Evolutionary conservation across 2,888 invertebrate species (phyloP).

Genomic region (Periphyllus acericola): DNA sequence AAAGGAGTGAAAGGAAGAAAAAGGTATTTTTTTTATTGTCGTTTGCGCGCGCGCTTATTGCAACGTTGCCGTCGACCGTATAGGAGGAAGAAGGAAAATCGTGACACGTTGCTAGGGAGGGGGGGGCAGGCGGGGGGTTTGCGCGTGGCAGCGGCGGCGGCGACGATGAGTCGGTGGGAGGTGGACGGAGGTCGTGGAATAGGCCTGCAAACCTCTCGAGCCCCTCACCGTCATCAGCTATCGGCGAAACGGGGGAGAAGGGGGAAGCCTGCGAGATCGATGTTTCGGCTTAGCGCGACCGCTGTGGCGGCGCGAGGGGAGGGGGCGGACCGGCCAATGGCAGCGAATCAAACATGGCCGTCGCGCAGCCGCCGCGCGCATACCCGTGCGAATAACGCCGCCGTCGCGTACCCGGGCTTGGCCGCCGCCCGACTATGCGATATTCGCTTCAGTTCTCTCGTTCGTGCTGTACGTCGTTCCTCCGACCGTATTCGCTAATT

Average conservation of each 20-base stretch:
- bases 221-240: too few species aligned
- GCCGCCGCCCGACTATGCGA: slow-evolving; percentile 6
- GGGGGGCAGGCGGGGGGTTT: too few species aligned
- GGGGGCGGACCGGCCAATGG: slow-evolving; percentile 24
- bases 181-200: too few species aligned
- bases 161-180: too few species aligned
- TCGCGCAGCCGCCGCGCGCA: slow-evolving; percentile 13
- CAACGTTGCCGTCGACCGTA: slow-evolving; percentile 19
- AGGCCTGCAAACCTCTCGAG: too few species aligned
- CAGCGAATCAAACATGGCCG: slow-evolving; percentile 56
- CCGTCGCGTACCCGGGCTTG: slow-evolving; percentile 20
- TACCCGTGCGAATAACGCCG: slow-evolving; percentile 34
- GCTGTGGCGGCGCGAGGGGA: neutral
- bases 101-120: too few species aligned
- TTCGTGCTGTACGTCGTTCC: slow-evolving; percentile 28
- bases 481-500: slow-evolving; percentile 25
- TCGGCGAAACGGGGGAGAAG: neutral
- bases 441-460: slow-evolving; percentile 55
- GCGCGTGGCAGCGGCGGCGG: too few species aligned
- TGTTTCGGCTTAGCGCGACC: slow-evolving; percentile 16
- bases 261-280: slow-evolving; percentile 22
- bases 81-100: too few species aligned
- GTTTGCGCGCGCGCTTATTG: neutral
- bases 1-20: slow-evolving; percentile 59
- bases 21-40: slow-evolving; percentile 2